Conservation (phyloP, 2,888 invertebrate genomes). For the Iselma pallidipennis region DNA sequence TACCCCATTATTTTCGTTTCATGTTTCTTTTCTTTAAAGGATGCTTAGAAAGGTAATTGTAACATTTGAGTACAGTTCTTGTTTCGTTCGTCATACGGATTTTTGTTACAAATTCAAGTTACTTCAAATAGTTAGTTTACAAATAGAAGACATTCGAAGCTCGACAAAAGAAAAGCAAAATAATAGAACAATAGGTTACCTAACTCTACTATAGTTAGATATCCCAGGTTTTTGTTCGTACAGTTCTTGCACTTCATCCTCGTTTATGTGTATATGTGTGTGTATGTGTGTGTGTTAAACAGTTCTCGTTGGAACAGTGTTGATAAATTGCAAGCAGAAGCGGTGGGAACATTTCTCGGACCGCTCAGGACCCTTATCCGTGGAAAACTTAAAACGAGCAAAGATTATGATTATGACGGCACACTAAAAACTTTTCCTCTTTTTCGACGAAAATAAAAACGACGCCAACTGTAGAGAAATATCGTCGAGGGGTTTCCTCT, state of each 20-base stretch:
- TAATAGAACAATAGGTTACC: too few relatives aligned
- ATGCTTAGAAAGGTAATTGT: neutral
- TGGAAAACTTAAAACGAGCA: conserved; percentile 42
- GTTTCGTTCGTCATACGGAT: too few relatives aligned
- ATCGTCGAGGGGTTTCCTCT: neutral
- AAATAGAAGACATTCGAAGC: neutral
- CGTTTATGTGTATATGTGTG: neutral
- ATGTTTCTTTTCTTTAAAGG: too few relatives aligned
- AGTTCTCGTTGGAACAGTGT: neutral
- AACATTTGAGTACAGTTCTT: neutral
- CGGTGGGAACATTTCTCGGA: conserved; percentile 25
- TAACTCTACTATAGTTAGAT: neutral
- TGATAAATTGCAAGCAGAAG: conserved; percentile 30
- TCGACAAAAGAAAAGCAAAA: neutral
- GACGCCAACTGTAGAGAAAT: neutral
- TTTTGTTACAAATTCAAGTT: too few relatives aligned
- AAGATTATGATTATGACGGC: conserved; percentile 48
- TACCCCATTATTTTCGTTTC: neutral
- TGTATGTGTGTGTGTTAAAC: neutral
- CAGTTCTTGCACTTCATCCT: neutral
- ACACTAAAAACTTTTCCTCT: conserved; percentile 31
- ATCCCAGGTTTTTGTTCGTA: neutral
- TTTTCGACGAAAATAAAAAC: conserved; percentile 15
- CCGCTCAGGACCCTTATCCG: conserved; percentile 29
- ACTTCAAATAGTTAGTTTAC: too few relatives aligned